Conservation (phyloP, 2,797 vertebrate genomes). For the Microhierax caerulescens region DNA sequence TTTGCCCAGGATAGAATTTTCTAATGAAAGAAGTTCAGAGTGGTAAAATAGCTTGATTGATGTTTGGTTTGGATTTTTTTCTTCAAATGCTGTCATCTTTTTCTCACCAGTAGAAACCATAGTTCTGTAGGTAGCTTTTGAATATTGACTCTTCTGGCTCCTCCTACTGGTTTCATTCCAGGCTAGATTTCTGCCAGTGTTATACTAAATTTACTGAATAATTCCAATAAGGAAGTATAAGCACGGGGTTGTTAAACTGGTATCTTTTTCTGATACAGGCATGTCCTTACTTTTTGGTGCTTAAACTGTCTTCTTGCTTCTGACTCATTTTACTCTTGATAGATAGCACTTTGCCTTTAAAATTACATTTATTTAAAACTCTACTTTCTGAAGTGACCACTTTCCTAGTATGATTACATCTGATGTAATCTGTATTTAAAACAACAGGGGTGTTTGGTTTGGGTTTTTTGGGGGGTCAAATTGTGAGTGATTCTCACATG, state of each 20-base stretch:
- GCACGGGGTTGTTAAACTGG: background rate
- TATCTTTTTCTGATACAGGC: background rate
- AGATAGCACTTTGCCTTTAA: background rate
- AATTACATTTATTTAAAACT: background rate
- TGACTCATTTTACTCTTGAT: background rate
- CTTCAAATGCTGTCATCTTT: background rate
- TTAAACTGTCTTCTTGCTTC: background rate
- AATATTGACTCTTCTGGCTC: background rate
- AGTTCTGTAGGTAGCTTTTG: background rate
- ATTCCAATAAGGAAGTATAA: background rate
- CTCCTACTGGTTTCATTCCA: background rate
- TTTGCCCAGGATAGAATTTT: background rate
- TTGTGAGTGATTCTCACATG: background rate
- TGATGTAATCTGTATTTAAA: background rate
- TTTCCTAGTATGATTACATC: background rate
- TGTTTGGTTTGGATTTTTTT: background rate
- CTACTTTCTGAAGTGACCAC: background rate
- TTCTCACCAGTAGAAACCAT: background rate
- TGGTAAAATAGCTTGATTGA: background rate
- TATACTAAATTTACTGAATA: background rate
- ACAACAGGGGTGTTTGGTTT: background rate
- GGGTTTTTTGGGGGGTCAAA: background rate
- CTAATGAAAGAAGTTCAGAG: background rate
- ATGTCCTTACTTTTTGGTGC: background rate
- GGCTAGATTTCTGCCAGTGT: background rate